Percentiles rank a stretch among this genome's conserved stretches.
Conservation (phyloP, 2,113 vertebrate species). For the Prunella fulvescens region DNA sequence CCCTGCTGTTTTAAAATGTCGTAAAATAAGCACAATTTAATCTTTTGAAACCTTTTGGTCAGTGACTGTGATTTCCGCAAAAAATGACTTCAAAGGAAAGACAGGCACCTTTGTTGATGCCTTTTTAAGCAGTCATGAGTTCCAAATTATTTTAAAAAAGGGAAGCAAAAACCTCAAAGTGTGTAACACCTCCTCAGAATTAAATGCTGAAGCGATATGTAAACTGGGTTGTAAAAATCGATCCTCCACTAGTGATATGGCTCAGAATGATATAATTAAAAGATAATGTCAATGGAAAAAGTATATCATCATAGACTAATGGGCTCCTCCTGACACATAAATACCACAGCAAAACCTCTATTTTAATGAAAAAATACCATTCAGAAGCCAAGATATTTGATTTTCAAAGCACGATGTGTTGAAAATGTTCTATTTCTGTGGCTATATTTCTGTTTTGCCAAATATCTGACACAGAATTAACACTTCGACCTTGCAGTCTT, state of each 20-base stretch:
- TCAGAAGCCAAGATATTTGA: slow-evolving; percentile 31
- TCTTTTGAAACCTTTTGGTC: slow-evolving; percentile 76
- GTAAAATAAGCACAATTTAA: slow-evolving; percentile 79
- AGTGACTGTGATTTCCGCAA: slow-evolving; percentile 74
- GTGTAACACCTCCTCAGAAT: slow-evolving; percentile 60
- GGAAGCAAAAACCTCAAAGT: slow-evolving; percentile 67
- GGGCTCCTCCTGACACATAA: slow-evolving; percentile 46
- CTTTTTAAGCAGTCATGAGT: slow-evolving; percentile 67
- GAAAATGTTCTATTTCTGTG: slow-evolving; percentile 20
- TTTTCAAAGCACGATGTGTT: slow-evolving; percentile 28
- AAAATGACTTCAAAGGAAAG: slow-evolving; percentile 77
- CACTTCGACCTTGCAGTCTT: neutral
- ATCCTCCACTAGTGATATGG: slow-evolving; percentile 9
- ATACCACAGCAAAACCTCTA: neutral
- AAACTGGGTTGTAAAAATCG: slow-evolving; percentile 53
- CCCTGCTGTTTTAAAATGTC: slow-evolving; percentile 73
- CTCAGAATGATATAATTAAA: slow-evolving; percentile 48
- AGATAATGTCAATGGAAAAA: slow-evolving; percentile 43
- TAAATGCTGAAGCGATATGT: slow-evolving; percentile 35
- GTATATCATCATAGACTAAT: slow-evolving; percentile 12
- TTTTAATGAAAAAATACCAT: slow-evolving; percentile 51
- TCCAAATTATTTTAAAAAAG: slow-evolving; percentile 60
- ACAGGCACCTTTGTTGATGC: slow-evolving; percentile 66
- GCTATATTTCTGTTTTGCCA: slow-evolving; percentile 7
- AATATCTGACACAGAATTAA: slow-evolving; percentile 12